Conservation (phyloP, 2,888 invertebrate genomes). For the Drosophila emarginata region DNA sequence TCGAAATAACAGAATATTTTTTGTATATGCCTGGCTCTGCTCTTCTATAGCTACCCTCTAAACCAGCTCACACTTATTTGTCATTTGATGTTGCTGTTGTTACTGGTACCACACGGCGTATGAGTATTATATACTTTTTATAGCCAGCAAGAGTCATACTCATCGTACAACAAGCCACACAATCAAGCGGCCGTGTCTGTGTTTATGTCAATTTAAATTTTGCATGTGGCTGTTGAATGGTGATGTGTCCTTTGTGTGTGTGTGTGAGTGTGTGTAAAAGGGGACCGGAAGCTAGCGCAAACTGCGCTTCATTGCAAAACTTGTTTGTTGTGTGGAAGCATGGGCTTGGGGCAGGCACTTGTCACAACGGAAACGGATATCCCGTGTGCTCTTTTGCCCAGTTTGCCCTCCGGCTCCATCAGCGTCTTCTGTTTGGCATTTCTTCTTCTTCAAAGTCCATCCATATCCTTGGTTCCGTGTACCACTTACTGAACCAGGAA, state of each 20-base stretch:
- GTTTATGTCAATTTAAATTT: slow-evolving; percentile 72
- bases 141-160: slow-evolving; percentile 65
- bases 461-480: slow-evolving; percentile 22
- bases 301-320: slow-evolving; percentile 72
- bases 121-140: slow-evolving; percentile 68
- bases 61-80: slow-evolving; percentile 17
- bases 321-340: slow-evolving; percentile 25
- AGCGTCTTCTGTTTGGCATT: slow-evolving; percentile 65
- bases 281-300: slow-evolving; percentile 59
- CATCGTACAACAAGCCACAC: slow-evolving; percentile 70
- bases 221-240: slow-evolving; percentile 48
- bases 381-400: slow-evolving; percentile 66
- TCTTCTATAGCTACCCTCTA: background rate
- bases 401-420: slow-evolving; percentile 36
- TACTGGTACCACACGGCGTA: slow-evolving; percentile 64
- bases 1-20: slow-evolving; percentile 5
- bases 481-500: slow-evolving; percentile 54
- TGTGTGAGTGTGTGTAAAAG: slow-evolving; percentile 18
- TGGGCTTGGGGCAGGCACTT: slow-evolving; percentile 54
- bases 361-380: slow-evolving; percentile 73
- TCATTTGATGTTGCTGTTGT: slow-evolving; percentile 36
- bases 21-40: slow-evolving; percentile 24
- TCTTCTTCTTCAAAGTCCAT: slow-evolving; percentile 40
- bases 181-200: slow-evolving; percentile 59
- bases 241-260: slow-evolving; percentile 23